Conservation (phyloP, 2,113 vertebrate genomes). For the Bombycilla garrulus region DNA sequence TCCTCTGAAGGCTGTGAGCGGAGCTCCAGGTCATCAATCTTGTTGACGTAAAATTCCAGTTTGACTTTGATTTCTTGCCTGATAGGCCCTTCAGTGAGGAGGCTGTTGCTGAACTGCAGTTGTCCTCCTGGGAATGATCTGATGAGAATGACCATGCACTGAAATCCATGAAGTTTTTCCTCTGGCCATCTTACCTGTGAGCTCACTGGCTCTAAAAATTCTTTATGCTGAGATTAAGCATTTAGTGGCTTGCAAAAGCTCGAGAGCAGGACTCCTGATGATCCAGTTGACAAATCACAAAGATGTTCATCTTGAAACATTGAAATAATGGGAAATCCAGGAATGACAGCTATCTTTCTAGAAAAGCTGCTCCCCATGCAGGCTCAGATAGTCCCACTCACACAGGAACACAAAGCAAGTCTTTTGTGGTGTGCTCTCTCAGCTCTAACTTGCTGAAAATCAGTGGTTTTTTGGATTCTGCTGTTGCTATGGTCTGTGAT, state of each 20-base stretch:
- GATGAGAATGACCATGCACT: not conserved
- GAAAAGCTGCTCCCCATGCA: not conserved
- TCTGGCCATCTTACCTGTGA: not conserved
- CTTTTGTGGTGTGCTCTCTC: not conserved
- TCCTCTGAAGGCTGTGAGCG: not conserved
- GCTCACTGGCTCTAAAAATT: not conserved
- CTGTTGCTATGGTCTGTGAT: not conserved
- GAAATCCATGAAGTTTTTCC: not conserved
- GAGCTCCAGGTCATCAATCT: not conserved
- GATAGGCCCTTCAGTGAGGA: not conserved
- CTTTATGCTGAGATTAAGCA: not conserved
- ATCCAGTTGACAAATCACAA: not conserved
- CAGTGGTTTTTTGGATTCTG: not conserved
- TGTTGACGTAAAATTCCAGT: not conserved
- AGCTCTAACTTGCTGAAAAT: not conserved
- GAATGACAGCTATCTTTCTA: not conserved
- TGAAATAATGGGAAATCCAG: not conserved
- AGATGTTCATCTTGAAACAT: not conserved
- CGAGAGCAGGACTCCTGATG: not conserved
- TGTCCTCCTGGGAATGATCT: not conserved
- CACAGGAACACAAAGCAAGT: not conserved
- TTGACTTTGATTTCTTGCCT: not conserved
- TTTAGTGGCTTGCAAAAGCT: not conserved
- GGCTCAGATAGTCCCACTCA: not conserved
- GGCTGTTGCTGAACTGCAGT: not conserved